Conservation (phyloP, 64 coral and sea anemone genomes). For the Montipora sp. region DNA sequence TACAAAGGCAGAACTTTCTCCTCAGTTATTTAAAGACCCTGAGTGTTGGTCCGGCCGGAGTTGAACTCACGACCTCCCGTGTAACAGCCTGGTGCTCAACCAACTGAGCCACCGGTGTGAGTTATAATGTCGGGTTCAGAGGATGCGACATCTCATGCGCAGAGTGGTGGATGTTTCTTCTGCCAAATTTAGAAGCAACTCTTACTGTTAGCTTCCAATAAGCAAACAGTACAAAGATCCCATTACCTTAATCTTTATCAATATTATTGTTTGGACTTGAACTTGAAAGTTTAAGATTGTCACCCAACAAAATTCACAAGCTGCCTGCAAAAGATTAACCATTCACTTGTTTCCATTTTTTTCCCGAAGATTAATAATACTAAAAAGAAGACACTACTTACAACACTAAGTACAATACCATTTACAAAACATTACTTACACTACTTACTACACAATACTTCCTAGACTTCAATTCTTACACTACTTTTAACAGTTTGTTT, state of each 20-base stretch:
- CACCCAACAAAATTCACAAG: constrained; percentile 38
- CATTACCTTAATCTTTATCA: constrained; percentile 26
- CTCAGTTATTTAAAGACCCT: too few species aligned
- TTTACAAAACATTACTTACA: too few species aligned
- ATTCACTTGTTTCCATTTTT: constrained; percentile 19
- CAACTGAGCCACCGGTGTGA: too few species aligned
- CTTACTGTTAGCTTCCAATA: constrained; percentile 19
- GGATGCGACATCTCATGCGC: constrained; percentile 8
- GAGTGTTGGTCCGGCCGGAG: too few species aligned
- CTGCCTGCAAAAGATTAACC: constrained; percentile 16
- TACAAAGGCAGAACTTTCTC: too few species aligned
- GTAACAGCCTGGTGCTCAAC: too few species aligned
- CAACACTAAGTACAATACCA: too few species aligned
- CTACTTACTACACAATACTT: too few species aligned
- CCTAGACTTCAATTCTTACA: too few species aligned
- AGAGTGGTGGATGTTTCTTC: constrained; percentile 9
- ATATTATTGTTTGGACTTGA: constrained; percentile 12
- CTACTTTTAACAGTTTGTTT: too few species aligned
- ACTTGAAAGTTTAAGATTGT: constrained; percentile 7
- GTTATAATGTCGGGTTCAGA: not conserved
- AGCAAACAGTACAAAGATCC: constrained; percentile 7
- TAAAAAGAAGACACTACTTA: not conserved
- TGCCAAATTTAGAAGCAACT: constrained; percentile 30
- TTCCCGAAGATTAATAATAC: constrained; percentile 6
- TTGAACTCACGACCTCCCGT: too few species aligned